Base-by-base conservation (phyloP, 2,113 vertebrate genomes). In the Speoplatyrhinus poulsoni region DNA sequence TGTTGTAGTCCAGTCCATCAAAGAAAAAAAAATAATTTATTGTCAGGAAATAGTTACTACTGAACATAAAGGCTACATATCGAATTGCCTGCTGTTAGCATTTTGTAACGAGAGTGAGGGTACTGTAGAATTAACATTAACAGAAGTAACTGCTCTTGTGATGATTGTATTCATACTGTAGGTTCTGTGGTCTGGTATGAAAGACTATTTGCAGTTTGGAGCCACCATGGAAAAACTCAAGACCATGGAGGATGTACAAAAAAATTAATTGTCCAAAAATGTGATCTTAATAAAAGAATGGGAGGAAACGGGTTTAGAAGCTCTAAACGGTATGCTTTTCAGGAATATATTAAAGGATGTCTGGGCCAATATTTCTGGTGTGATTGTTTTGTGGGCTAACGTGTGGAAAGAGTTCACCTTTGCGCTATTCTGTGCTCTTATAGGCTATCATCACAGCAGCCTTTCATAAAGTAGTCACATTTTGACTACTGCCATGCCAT, bases 391-490 rank as follows among this genome's bases (percentile, higher is more conserved):
- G 75, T 73, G 75, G 62, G 72, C 66, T 62, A 48, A 3, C 47
- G 26, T 53, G 76, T 76, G 75, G 78, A 82, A 69, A 76, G 59
- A 69, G 67, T 65, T 72, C 67, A 75, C 65, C 1, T 32, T 72
- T 61, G 68, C 67, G 78, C 75, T 61, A 60, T 74, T 1, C 68
- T 56, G 48, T 67, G 36, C 66, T 79, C 64, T 73, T 56, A 84
- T 64, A 73, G 65, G 65, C 72, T 69, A 75, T 87, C 78, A 79
- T 75, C 74, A 33, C 66, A 52, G 49, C 46, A 26, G 68, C 67
- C 57, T 7, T 83, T 48, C 67, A 19, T 72, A 54, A 55, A 1
- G 62, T 76, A 76, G 78, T 83, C 63, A 78, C 70, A 65, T 72
- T 70, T 67, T 75, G 72, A 86, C 63, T 56, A 11, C 52, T 72